phyloP scores from a whole-genome alignment of 2,797 vertebrate genomes.

The Urosaurus nigricauda region DNA sequence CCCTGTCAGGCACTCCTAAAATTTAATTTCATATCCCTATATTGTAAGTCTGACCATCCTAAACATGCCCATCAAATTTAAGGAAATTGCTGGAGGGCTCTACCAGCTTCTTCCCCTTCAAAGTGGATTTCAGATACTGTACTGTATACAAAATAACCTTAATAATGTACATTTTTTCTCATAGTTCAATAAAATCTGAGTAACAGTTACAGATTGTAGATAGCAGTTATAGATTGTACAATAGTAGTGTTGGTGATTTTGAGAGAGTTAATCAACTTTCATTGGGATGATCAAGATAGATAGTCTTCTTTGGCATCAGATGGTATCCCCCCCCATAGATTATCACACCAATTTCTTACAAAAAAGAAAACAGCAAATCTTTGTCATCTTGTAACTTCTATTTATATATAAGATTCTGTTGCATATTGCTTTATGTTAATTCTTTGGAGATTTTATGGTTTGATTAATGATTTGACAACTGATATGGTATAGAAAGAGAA shows the following conservation, averaged over 20 bases:
- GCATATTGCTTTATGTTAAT: neutral
- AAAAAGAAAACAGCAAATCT: neutral
- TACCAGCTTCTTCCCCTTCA: too few species aligned
- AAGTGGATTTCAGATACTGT: too few species aligned
- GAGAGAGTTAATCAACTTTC: neutral
- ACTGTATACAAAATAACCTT: neutral
- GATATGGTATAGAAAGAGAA: conserved; percentile 1
- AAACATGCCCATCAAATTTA: too few species aligned
- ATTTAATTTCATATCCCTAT: too few species aligned
- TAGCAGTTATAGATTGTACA: too few species aligned
- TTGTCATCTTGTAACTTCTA: neutral
- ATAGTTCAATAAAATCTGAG: neutral
- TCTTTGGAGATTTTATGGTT: neutral
- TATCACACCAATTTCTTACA: neutral
- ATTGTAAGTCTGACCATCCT: too few species aligned
- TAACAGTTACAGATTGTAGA: neutral
- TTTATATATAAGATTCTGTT: neutral
- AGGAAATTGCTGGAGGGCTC: too few species aligned
- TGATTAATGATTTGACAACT: neutral
- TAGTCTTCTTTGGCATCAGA: neutral
- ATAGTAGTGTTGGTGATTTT: neutral
- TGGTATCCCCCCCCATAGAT: neutral
- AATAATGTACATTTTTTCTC: neutral
- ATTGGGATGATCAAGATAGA: neutral
- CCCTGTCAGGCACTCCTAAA: too few species aligned